phyloP scores from a whole-genome alignment of 35 echinoderm and acorn worm species.

The Patiria miniata region DNA sequence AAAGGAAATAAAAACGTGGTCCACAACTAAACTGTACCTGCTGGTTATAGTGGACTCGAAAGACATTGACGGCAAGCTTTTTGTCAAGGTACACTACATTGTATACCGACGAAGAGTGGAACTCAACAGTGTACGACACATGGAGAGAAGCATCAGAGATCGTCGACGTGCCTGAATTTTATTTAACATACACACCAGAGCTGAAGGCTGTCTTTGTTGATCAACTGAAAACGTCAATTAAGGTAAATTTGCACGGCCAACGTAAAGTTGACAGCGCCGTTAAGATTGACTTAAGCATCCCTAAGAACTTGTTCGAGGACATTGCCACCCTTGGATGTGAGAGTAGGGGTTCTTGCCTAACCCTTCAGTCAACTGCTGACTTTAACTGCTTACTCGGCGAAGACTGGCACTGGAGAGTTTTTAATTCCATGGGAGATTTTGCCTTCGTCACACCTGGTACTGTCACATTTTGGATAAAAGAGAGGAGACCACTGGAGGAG shows the following conservation, averaged over 20 bases:
- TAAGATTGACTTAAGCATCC: slow-evolving; percentile 7
- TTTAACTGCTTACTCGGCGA: slow-evolving; percentile 38
- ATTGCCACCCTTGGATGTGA: not conserved
- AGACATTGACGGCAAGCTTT: slow-evolving; percentile 49
- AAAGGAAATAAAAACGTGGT: slow-evolving; percentile 36
- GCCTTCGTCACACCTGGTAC: slow-evolving; percentile 40
- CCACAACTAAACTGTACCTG: slow-evolving; percentile 42
- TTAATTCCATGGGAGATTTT: slow-evolving; percentile 41
- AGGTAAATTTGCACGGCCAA: slow-evolving; percentile 50
- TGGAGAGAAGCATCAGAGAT: slow-evolving; percentile 45
- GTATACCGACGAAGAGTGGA: slow-evolving; percentile 41
- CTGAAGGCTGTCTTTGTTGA: slow-evolving; percentile 21
- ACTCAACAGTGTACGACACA: slow-evolving; percentile 41
- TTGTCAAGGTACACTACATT: slow-evolving; percentile 49
- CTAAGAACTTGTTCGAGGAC: slow-evolving; percentile 35
- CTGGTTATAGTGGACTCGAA: slow-evolving; percentile 43
- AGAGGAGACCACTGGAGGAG: slow-evolving; percentile 48
- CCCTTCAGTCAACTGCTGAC: not conserved
- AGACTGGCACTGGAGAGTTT: slow-evolving; percentile 1
- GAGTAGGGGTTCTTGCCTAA: not conserved
- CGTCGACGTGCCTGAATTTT: slow-evolving; percentile 38
- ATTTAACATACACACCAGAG: slow-evolving; percentile 26
- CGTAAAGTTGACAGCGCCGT: slow-evolving; percentile 47
- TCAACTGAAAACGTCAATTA: slow-evolving; percentile 31
- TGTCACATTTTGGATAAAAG: slow-evolving; percentile 30